Percentiles rank a stretch among this genome's conserved stretches.
Evolutionary conservation across 2,888 invertebrate genomes (phyloP).

Genomic region (Chaetogeoica ovagalla): DNA sequence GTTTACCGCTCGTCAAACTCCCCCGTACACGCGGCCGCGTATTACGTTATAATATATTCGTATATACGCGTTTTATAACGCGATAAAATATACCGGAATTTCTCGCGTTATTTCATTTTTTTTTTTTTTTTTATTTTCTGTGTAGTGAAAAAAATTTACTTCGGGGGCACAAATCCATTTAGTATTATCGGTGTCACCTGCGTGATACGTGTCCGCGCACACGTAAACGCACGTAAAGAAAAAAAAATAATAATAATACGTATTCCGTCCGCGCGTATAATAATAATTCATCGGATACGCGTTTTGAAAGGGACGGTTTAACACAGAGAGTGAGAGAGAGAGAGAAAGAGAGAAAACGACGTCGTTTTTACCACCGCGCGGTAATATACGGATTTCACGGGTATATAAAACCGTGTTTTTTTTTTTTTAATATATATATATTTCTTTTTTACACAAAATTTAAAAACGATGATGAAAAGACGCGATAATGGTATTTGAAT

Average conservation of each 20-base stretch:
- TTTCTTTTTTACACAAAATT: constrained; percentile 45
- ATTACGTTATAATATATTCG: background rate
- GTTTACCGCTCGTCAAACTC: too few relatives aligned
- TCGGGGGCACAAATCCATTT: constrained; percentile 48
- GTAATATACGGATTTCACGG: constrained; percentile 43
- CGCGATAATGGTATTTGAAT: constrained; percentile 52
- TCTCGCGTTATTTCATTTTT: constrained; percentile 43
- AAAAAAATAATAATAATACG: constrained; percentile 33
- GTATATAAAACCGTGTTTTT: constrained; percentile 33
- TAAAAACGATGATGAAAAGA: constrained; percentile 52
- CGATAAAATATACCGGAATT: constrained; percentile 6
- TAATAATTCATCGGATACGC: constrained; percentile 51
- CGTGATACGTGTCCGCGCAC: background rate
- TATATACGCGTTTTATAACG: background rate
- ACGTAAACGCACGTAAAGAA: background rate
- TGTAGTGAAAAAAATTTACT: constrained; percentile 49
- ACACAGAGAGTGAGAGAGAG: constrained; percentile 16
- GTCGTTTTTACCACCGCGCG: constrained; percentile 30
- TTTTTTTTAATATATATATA: too few relatives aligned
- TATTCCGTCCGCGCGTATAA: background rate
- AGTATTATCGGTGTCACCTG: constrained; percentile 53
- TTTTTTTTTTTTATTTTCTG: constrained; percentile 46
- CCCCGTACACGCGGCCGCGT: background rate
- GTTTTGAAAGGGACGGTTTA: constrained; percentile 50
- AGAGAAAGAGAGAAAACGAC: background rate